A percentile compares a stretch with the other conserved stretches of the same genome.
phyloP scores from a whole-genome alignment of 2,797 vertebrate species.

The Microhierax caerulescens region DNA sequence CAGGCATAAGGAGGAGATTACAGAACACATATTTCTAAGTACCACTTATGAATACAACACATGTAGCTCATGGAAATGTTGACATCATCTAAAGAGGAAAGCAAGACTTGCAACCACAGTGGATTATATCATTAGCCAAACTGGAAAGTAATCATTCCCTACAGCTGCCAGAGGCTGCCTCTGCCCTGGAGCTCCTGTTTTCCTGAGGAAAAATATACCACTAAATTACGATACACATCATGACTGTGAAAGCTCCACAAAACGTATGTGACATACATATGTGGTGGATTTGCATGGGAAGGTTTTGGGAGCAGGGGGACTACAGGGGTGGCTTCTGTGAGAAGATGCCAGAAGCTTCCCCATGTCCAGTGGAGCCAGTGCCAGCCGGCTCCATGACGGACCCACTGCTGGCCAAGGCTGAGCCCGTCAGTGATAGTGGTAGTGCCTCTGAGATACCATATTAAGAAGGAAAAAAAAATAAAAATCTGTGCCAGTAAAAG shows the following conservation, averaged over 20 bases:
- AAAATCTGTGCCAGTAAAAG: too few species aligned
- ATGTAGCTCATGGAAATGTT: constrained; percentile 55
- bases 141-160: constrained; percentile 53
- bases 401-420: too few species aligned
- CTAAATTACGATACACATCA: constrained; percentile 17
- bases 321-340: too few species aligned
- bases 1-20: constrained; percentile 72
- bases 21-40: constrained; percentile 59
- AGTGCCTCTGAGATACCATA: too few species aligned
- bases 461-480: too few species aligned
- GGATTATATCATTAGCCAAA: constrained; percentile 68
- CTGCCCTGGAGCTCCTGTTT: background rate
- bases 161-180: constrained; percentile 14
- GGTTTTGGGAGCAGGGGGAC: too few species aligned
- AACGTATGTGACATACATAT: background rate
- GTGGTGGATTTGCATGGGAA: too few species aligned
- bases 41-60: constrained; percentile 66
- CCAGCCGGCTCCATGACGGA: too few species aligned
- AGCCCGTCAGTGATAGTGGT: too few species aligned
- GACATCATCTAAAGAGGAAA: constrained; percentile 63
- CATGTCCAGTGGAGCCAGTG: too few species aligned
- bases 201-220: constrained; percentile 2
- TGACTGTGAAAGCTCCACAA: background rate
- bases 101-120: constrained; percentile 50
- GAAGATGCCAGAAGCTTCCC: too few species aligned